Evolutionary conservation across 1,140 invertebrate genomes (phyloP), one percentile per base, ranked within the genome.

Genomic region (Steinernema feltiae): DNA sequence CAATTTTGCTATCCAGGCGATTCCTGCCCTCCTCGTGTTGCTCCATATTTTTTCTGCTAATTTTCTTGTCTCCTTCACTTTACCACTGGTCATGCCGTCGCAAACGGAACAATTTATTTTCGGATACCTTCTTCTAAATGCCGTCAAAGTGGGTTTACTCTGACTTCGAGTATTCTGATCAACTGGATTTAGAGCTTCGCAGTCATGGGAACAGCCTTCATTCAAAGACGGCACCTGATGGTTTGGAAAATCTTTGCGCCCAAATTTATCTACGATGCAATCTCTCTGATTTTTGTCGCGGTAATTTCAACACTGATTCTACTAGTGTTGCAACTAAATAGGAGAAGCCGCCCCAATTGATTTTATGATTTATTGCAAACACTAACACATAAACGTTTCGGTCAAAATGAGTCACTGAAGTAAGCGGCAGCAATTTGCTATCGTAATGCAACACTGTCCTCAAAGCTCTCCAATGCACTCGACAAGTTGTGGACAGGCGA

Each of bases 201-300:
- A 15, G 53, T 63, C 7, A 21, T 21, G 2, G 53, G 53, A n/a
- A 63, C 53, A n/a, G 73, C 77, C 24, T 71, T 80, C 17, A n/a
- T 80, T 17, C 79, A 79, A 30, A 41, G 77, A 24, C 73, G 79
- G 31, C 79, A 80, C 73, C 71, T 80, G 17, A 80, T 80, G 79
- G 79, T 80, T n/a, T 80, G 79, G 79, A 80, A 80, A 70, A 80
- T 80, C 46, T 80, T 80, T 53, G 77, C 79, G 15, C 79, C 79
- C 2, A 74, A 80, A 32, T 80, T 79, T 35, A 80, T 80, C 35
- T 80, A 76, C 74, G 74, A 79, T 35, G 72, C 46, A 30, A 63
- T 80, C 46, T 76, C 74, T 32, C 53, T 80, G 27, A 41, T 80
- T 12, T 15, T 69, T 32, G 46, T 79, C 12, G 53, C 24, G 2